Base-by-base conservation (phyloP, 1,140 invertebrate species). In the Onthophagus taurus region DNA sequence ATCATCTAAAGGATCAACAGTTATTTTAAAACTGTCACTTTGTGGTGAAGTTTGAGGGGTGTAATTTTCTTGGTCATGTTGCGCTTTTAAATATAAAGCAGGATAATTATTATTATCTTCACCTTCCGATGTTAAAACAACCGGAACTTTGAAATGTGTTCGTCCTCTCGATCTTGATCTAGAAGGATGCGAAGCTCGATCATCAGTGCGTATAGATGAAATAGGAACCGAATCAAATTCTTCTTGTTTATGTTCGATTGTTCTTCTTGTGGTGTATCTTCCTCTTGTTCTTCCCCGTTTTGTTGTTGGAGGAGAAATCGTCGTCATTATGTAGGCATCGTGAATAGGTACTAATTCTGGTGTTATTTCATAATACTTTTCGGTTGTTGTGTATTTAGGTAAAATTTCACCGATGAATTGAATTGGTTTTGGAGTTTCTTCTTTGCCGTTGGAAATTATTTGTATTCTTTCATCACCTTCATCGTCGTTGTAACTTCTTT, bases 81-180 rank as follows among this genome's bases (percentile, higher is more conserved):
- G 13, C 31, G 44, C 14, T 44, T 54, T 43, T 53, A 58, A 51
- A 31, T 54, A 60, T 12, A 42, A 37, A 23, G 31, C 20, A 24
- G 63, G 61, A 47, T 63, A 63, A 47, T 64, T 64, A 42, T 58
- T 52, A 33, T 56, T 52, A 39, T 58, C 54, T 29, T 53, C 52
- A 11, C 46, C 39, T 31, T 33, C 36, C 8, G 42, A 29, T 29
- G 52, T 59, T 29, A 53, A 16, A 31, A 44, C 49, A 48, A 53
- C 49, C 6, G 55, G 54, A 13, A 38, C 11, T 43, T 51, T 49
- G 41, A 58, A 64, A 36, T 63, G 59, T 2, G 52, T 38, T 31
- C 47, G 49, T 7, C 58, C 58, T 39, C 58, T 45, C 24, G 36
- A 20, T 26, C 52, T 43, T 35, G 47, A 36, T 51, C 53, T 48